Evolutionary conservation across 2,888 invertebrate species (phyloP).

Genomic region (Ophion slaviceki): DNA sequence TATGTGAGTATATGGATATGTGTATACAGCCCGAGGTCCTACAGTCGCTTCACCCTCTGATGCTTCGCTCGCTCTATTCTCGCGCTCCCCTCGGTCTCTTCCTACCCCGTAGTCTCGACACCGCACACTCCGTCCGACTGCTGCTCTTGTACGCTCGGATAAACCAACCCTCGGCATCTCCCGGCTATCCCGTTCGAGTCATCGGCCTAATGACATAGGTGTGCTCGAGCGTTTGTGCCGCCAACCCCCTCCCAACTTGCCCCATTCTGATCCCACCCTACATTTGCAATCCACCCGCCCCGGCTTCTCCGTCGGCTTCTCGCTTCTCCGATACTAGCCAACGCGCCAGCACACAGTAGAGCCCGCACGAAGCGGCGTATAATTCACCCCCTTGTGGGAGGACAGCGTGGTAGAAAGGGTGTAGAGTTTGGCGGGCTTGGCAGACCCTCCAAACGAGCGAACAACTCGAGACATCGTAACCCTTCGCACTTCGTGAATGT

Average conservation of each 20-base stretch:
- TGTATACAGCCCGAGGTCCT: slow-evolving; percentile 46
- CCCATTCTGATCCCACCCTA: slow-evolving; percentile 9
- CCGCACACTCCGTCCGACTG: slow-evolving; percentile 42
- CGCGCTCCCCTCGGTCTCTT: slow-evolving; percentile 32
- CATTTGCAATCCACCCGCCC: slow-evolving; percentile 4
- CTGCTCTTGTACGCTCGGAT: slow-evolving; percentile 66
- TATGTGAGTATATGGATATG: background rate
- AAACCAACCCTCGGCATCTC: slow-evolving; percentile 72
- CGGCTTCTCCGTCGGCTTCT: slow-evolving; percentile 38
- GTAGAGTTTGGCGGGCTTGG: slow-evolving; percentile 25
- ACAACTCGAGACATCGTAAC: slow-evolving; percentile 60
- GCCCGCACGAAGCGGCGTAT: slow-evolving; percentile 37
- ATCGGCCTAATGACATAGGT: slow-evolving; percentile 78
- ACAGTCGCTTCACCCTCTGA: slow-evolving; percentile 36
- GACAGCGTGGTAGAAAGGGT: slow-evolving; percentile 37
- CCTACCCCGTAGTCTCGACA: slow-evolving; percentile 24
- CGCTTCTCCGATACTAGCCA: slow-evolving; percentile 37
- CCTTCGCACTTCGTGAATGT: slow-evolving; percentile 51
- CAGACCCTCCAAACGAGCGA: slow-evolving; percentile 55
- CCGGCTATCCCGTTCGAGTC: slow-evolving; percentile 74
- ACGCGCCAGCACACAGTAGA: slow-evolving; percentile 40
- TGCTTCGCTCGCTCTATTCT: slow-evolving; percentile 51
- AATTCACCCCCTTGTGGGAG: slow-evolving; percentile 54
- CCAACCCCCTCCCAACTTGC: slow-evolving; percentile 25
- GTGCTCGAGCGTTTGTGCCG: slow-evolving; percentile 64